Percentiles rank a stretch among this genome's conserved stretches.
Evolutionary conservation across 2,113 vertebrate genomes (phyloP).

Genomic region (Corythornis vintsioides): DNA sequence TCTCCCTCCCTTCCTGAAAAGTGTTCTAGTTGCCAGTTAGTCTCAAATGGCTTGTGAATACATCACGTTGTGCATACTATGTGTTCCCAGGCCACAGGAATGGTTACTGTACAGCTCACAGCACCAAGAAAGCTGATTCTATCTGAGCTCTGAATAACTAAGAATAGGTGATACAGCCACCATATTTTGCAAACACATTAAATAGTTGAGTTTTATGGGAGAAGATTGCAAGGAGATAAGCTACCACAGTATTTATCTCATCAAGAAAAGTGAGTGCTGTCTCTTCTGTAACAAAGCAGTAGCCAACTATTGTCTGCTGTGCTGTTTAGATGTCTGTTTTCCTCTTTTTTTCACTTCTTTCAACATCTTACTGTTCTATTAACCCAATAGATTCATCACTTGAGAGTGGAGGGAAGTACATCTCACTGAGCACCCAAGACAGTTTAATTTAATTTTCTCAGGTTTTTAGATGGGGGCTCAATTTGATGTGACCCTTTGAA

Average conservation of each 20-base stretch:
- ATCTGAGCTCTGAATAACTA: background rate
- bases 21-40: background rate
- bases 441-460: constrained; percentile 69
- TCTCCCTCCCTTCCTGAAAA: background rate
- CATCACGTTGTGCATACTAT: background rate
- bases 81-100: background rate
- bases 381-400: constrained; percentile 46
- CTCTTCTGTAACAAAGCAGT: background rate
- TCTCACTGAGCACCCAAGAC: constrained; percentile 31
- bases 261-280: background rate
- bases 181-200: background rate
- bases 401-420: constrained; percentile 15
- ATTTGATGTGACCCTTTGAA: constrained; percentile 59
- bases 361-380: constrained; percentile 40
- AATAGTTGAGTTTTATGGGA: background rate
- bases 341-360: background rate
- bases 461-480: constrained; percentile 43
- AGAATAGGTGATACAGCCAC: background rate
- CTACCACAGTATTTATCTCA: background rate
- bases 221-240: background rate
- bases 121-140: background rate
- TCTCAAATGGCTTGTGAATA: background rate
- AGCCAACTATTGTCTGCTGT: background rate
- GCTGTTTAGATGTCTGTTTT: background rate
- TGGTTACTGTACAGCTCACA: fast-evolving